Percentiles rank a stretch among this genome's conserved stretches.
phyloP scores from a whole-genome alignment of 2,888 invertebrate genomes.

The Latrodectus elegans region DNA sequence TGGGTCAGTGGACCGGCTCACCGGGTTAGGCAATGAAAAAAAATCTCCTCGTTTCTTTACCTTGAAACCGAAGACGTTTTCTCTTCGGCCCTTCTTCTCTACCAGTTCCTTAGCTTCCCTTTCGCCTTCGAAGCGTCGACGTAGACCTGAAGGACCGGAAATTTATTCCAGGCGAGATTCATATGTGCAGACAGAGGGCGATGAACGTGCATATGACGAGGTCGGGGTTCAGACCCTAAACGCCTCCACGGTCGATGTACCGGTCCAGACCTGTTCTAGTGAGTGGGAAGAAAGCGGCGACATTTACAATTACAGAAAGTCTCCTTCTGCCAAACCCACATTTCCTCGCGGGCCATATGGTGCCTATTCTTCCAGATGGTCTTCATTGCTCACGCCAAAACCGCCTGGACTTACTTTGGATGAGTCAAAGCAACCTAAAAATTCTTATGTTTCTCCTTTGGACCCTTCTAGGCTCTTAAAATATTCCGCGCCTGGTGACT shows the following conservation, averaged over 20 bases:
- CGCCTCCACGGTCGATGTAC: conserved; percentile 67
- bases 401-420: background rate
- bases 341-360: conserved; percentile 22
- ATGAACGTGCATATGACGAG: conserved; percentile 21
- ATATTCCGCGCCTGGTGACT: conserved; percentile 51
- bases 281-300: conserved; percentile 37
- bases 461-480: conserved; percentile 47
- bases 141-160: background rate
- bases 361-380: conserved; percentile 4
- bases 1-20: conserved; percentile 66
- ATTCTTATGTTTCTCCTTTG: conserved; percentile 28
- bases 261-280: conserved; percentile 63
- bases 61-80: conserved; percentile 60
- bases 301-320: conserved; percentile 25
- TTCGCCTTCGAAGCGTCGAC: conserved; percentile 17
- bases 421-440: background rate
- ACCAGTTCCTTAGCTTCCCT: conserved; percentile 21
- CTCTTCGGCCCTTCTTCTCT: conserved; percentile 35
- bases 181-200: conserved; percentile 53
- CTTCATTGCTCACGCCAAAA: background rate
- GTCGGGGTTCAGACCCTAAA: conserved; percentile 65
- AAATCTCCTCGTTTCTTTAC: conserved; percentile 41
- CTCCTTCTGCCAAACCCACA: conserved; percentile 7
- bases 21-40: conserved; percentile 31
- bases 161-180: conserved; percentile 27